Evolutionary conservation across 2,113 vertebrate genomes (phyloP), one percentile per base, ranked within the genome.

Genomic region (Xerus inauris): DNA sequence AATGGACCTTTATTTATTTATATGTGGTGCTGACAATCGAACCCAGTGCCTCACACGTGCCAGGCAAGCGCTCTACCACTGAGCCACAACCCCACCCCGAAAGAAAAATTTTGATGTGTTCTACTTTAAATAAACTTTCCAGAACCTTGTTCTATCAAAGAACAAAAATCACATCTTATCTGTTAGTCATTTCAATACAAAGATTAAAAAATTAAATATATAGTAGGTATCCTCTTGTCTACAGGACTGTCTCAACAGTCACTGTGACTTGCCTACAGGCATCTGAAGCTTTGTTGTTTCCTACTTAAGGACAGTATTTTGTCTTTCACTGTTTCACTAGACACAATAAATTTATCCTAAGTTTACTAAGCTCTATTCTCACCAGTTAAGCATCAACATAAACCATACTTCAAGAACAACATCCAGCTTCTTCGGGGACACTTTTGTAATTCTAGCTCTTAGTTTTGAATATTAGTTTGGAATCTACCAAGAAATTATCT

Each of bases 271-370:
- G 65, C 26, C 51, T 67, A 26, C 1, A 30, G 81, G 40, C 72
- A 76, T 47, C 51, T 88, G 72, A 84, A 76, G 51, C 62, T 67
- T 62, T 88, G 26, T 51, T 47, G 76, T 83, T 96, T 96, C 94
- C 73, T 91, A 88, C 17, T 86, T 47, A 94, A 84, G 54, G 42
- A 87, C n/a, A 90, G 4, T 67, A 76, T 45, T 54, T 89, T 75
- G 87, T 67, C 64, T 85, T 80, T 89, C 45, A 72, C 28, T n/a
- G 22, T 22, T 35, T 59, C 22, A 87, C n/a, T 83, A 89, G n/a
- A 96, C 49, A 94, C 54, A 92, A 57, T 87, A 94, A 73, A 87
- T 67, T 73, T 77, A 82, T 38, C 88, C 62, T 82, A 35, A 87
- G 17, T 73, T 73, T 88, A 85, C 38, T 57, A 38, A 94, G 75